phyloP scores from a whole-genome alignment of 2,888 invertebrate genomes.

The Lissocephala sabroskyi region DNA sequence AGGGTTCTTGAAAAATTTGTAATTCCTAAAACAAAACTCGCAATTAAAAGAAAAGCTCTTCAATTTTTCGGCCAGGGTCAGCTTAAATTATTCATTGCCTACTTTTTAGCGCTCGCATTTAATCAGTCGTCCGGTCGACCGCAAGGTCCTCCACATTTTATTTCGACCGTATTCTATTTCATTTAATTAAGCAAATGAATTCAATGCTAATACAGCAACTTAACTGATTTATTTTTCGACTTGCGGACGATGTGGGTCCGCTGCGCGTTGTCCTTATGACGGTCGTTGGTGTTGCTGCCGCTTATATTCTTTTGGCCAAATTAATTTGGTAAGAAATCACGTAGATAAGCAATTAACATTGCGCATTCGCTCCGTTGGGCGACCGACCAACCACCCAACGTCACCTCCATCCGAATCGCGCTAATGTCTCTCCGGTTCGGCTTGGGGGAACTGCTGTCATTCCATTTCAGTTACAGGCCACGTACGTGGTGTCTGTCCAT shows the following conservation, averaged over 20 bases:
- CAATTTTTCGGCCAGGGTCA: too few relatives aligned
- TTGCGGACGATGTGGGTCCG: conserved; percentile 8
- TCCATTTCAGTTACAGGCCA: conserved; percentile 45
- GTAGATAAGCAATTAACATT: conserved; percentile 69
- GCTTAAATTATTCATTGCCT: too few relatives aligned
- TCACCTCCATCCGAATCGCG: neutral
- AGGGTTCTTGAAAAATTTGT: too few relatives aligned
- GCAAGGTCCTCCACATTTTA: conserved; percentile 29
- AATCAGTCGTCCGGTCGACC: too few relatives aligned
- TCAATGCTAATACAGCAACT: conserved; percentile 64
- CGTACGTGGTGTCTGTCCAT: conserved; percentile 46
- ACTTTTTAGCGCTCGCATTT: too few relatives aligned
- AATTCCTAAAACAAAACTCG: too few relatives aligned
- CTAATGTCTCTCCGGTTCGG: neutral
- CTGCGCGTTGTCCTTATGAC: conserved; percentile 6
- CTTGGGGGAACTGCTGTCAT: conserved; percentile 4
- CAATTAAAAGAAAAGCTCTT: conserved; percentile 56
- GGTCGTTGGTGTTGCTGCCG: conserved; percentile 29
- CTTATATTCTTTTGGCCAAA: conserved; percentile 67
- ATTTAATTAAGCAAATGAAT: conserved; percentile 64
- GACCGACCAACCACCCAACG: conserved; percentile 3
- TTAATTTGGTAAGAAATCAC: conserved; percentile 71
- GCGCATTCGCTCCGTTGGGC: conserved; percentile 34
- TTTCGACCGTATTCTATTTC: conserved; percentile 30
- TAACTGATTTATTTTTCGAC: conserved; percentile 48